These are phyloP conservation scores for Cataglyphis altisquamis DNA, from an alignment of 2,888 invertebrate genomes.

Conservation along the genomic window DNA sequence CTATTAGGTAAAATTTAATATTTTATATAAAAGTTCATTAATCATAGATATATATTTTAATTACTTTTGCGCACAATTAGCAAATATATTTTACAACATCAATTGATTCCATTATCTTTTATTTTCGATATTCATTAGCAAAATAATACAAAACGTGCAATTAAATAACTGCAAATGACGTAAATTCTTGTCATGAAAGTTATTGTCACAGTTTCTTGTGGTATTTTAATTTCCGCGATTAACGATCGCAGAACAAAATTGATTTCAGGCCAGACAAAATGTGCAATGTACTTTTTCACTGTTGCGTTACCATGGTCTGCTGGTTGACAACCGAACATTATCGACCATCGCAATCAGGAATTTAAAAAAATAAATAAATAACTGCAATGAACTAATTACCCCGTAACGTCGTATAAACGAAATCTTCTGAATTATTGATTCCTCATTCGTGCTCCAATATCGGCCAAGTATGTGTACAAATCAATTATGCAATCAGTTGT, in stretches of 20 bases:
- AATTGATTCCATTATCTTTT: background rate
- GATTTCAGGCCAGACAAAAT: conserved; percentile 38
- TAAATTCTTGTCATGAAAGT: conserved; percentile 12
- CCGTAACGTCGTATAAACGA: background rate
- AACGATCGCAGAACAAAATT: conserved; percentile 22
- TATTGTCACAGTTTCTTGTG: background rate
- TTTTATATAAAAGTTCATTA: conserved; percentile 1
- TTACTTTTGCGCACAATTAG: background rate
- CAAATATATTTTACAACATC: background rate
- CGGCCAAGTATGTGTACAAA: background rate
- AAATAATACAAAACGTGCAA: conserved; percentile 17
- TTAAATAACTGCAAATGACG: background rate
- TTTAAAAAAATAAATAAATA: conserved; percentile 22
- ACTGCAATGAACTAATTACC: conserved; percentile 30
- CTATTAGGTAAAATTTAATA: background rate
- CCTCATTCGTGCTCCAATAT: conserved; percentile 6
- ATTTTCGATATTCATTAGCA: background rate
- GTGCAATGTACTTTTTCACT: conserved; percentile 40
- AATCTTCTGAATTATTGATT: conserved; percentile 26
- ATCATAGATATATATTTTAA: background rate
- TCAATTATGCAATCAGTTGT: conserved; percentile 61
- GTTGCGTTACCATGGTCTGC: conserved; percentile 20
- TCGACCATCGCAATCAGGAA: conserved; percentile 10
- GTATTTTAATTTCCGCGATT: conserved; percentile 22
- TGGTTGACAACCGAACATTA: conserved; percentile 36